A percentile compares a stretch with the other conserved stretches of the same genome.
Evolutionary conservation across 2,797 vertebrate genomes (phyloP).

Genomic region (Macroramphosus scolopax): DNA sequence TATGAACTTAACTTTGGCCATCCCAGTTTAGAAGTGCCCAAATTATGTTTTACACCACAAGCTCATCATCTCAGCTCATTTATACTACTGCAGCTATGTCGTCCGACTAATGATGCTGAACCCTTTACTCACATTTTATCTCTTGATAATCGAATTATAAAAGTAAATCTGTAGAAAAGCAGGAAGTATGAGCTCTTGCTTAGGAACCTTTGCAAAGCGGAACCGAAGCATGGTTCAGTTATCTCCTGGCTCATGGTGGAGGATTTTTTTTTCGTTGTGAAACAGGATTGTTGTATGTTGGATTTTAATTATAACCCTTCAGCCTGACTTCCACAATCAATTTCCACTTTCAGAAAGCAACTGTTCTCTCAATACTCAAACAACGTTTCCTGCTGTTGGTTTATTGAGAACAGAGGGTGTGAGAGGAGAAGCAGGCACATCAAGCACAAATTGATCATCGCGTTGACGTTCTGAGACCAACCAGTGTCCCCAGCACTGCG

Average conservation of each 20-base stretch:
- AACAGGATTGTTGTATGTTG: conserved; percentile 50
- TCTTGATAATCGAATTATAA: too few relatives aligned
- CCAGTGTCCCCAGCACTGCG: conserved; percentile 43
- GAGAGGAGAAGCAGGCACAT: conserved; percentile 49
- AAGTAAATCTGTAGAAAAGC: too few relatives aligned
- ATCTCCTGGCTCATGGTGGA: conserved; percentile 42
- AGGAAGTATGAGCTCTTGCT: too few relatives aligned
- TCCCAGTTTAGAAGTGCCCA: too few relatives aligned
- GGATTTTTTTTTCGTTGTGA: conserved; percentile 50
- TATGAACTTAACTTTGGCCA: too few relatives aligned
- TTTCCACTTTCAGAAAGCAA: conserved; percentile 39
- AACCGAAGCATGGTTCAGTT: conserved; percentile 33
- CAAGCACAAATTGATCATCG: conserved; percentile 61
- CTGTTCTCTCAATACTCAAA: conserved; percentile 17
- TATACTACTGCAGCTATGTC: too few relatives aligned
- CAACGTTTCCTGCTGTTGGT: conserved; percentile 41
- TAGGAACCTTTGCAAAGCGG: conserved; percentile 21
- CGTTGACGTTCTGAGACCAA: conserved; percentile 57
- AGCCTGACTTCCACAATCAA: conserved; percentile 43
- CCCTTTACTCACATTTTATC: too few relatives aligned
- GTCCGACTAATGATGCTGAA: too few relatives aligned
- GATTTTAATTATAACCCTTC: conserved; percentile 56
- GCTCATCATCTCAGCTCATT: too few relatives aligned
- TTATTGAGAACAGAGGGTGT: conserved; percentile 32
- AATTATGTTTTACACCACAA: too few relatives aligned